These are phyloP conservation scores for Aleadryas rufinucha DNA, from an alignment of 2,113 vertebrate genomes.

Conservation along the genomic window DNA sequence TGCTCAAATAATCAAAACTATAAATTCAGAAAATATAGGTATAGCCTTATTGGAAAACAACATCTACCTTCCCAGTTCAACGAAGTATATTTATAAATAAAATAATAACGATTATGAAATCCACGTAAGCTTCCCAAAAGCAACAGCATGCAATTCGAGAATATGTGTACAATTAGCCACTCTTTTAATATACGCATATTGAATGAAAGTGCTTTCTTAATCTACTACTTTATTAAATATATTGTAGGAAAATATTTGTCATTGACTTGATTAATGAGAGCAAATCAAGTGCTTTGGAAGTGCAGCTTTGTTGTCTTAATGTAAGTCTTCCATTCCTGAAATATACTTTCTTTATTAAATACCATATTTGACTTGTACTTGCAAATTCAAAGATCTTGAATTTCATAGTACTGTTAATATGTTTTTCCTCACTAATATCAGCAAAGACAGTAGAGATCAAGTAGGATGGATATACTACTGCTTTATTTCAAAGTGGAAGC, in stretches of 20 bases:
- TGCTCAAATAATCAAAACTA: neutral
- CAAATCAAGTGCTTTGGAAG: neutral
- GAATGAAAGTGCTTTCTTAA: neutral
- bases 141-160: neutral
- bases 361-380: neutral
- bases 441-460: neutral
- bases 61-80: neutral
- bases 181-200: neutral
- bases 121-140: neutral
- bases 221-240: neutral
- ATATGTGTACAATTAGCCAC: neutral
- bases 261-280: neutral
- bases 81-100: neutral
- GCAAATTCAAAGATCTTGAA: neutral
- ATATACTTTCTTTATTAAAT: neutral
- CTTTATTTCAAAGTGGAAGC: neutral
- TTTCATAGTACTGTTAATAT: neutral
- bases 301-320: neutral
- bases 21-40: neutral
- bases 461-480: neutral
- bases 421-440: neutral
- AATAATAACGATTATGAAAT: neutral
- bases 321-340: neutral
- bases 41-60: neutral
- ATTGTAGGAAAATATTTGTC: neutral